Evolutionary conservation across 92 coral and sea anemone species (phyloP), one percentile per base, ranked within the genome.

Genomic region (Bergia sp.): DNA sequence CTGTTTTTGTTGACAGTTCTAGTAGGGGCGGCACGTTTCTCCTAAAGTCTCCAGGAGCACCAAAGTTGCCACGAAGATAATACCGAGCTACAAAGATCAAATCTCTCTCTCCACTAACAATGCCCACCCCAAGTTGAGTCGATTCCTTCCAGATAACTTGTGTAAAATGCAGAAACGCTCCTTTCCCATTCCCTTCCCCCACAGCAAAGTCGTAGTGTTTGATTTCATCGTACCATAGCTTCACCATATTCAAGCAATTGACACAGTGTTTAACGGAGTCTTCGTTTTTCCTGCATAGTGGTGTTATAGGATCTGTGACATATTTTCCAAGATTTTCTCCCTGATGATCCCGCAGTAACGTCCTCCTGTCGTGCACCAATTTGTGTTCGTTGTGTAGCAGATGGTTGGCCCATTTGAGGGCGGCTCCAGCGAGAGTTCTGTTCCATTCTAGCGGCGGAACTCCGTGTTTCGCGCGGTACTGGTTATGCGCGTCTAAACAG

Each of bases 1-100:
- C 20, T 79, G 40, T 79, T 1, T 79, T 47, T 10, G 76, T 38
- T 5, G 78, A 36, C 21, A 36, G 2, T 38, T 4, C 9, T 18
- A 7, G 69, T 21, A 38, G 53, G 13, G 53, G 85, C 0, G 85
- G 85, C 29, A 81, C 85, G 39, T 81, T 81, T 81, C 55, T 81
- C 50, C 39, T 37, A 39, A 11, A 81, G 38, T 81, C 73, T 58
- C 37, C 43, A 53, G 85, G 38, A 57, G 36, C 5, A 37, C 74
- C 85, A 23, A 81, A 81, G 43, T 81, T 81, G 7, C 85, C 85
- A 40, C 69, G 37, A 15, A 61, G 73, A 81, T 81, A 81, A 61
- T 81, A 81, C 37, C 85, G 85, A 38, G 85, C 85, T 64, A 81
- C 85, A 81, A 81, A 81, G 4, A 81, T 81, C 74, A 81, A 81